These are phyloP conservation scores for Bergia puertoricense DNA, from an alignment of 92 coral and sea anemone species.

Conservation along the genomic window DNA sequence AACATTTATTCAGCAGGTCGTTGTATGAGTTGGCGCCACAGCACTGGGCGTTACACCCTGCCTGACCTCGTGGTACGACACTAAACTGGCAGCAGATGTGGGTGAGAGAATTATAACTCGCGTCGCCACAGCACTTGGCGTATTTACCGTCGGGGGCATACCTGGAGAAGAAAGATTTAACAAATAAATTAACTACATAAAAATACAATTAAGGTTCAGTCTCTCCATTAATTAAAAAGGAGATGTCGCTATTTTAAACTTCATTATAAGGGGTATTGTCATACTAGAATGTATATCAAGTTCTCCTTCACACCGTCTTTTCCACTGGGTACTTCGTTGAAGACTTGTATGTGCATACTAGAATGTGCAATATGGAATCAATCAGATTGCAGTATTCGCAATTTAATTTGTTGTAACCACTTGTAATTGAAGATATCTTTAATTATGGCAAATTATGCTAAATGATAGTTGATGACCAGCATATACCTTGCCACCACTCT, in stretches of 20 bases:
- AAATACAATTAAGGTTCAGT: no score
- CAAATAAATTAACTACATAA: no score
- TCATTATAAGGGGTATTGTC: no score
- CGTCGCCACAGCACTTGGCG: conserved; percentile 50
- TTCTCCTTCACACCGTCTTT: no score
- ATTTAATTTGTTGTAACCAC: no score
- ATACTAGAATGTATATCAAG: no score
- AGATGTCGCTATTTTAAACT: no score
- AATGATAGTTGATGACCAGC: no score
- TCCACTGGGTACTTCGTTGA: no score
- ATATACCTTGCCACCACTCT: conserved; percentile 27
- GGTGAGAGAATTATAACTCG: conserved; percentile 43
- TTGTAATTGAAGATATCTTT: neutral
- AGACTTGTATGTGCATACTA: no score
- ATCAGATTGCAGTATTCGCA: neutral
- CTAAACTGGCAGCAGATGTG: conserved; percentile 39
- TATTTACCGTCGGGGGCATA: conserved; percentile 45
- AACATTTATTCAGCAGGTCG: conserved; percentile 21
- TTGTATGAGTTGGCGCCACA: conserved; percentile 24
- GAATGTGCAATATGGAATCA: neutral
- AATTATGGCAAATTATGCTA: neutral
- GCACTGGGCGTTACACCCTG: conserved; percentile 30
- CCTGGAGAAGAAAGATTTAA: neutral
- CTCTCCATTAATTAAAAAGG: no score
- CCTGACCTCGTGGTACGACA: conserved; percentile 25